Percentiles rank a stretch among this genome's conserved stretches.
Evolutionary conservation across 2,113 vertebrate species (phyloP).

Genomic region (Hydrolagus affinis): DNA sequence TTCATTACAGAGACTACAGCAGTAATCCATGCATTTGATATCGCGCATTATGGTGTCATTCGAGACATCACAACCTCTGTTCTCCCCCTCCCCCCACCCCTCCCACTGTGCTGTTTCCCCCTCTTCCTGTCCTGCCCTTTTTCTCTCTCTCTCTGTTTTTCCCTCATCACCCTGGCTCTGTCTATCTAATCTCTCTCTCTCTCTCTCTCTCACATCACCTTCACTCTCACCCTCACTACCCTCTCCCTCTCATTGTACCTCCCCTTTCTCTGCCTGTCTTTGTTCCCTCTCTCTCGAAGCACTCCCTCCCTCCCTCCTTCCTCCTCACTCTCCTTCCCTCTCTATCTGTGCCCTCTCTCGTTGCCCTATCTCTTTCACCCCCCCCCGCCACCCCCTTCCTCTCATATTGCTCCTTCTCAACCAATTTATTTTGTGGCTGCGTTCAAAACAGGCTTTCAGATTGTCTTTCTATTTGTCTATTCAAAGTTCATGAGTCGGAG

Average conservation of each 20-base stretch:
- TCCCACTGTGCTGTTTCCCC: neutral
- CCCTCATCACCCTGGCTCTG: slow-evolving; percentile 37
- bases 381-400: neutral
- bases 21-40: no score
- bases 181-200: slow-evolving; percentile 31
- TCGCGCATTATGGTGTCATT: no score
- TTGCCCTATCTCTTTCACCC: neutral
- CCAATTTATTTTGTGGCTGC: neutral
- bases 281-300: neutral
- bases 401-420: neutral
- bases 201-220: neutral
- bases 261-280: neutral
- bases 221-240: slow-evolving; percentile 34
- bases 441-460: neutral
- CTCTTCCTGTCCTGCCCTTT: slow-evolving; percentile 7
- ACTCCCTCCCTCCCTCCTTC: neutral
- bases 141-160: no score
- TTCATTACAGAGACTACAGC: no score
- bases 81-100: neutral
- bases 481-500: neutral
- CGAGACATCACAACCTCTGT: no score
- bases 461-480: neutral
- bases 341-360: neutral
- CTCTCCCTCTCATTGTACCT: neutral
- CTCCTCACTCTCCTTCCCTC: neutral